Percentiles rank a stretch among this genome's conserved stretches.
These are phyloP conservation scores for Montipora capitata DNA, from an alignment of 92 coral and sea anemone genomes.

Conservation along the genomic window DNA sequence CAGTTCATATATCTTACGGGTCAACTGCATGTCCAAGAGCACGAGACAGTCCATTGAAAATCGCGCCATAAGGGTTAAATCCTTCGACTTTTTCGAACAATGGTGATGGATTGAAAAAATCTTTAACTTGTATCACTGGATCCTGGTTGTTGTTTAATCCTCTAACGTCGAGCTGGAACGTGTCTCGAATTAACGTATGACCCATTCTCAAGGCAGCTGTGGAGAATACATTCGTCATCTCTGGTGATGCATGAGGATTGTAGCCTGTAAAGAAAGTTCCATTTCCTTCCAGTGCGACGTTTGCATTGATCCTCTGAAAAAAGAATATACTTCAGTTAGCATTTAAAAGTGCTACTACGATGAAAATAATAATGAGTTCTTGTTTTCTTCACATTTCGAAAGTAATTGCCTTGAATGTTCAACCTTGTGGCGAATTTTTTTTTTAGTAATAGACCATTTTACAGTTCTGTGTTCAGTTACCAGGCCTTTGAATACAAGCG, in stretches of 20 bases:
- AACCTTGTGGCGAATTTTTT: too few relatives aligned
- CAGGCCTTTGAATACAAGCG: too few relatives aligned
- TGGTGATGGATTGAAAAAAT: conserved; percentile 22
- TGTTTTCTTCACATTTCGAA: too few relatives aligned
- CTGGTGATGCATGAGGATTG: not conserved
- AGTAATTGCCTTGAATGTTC: too few relatives aligned
- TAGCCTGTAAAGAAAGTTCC: not conserved
- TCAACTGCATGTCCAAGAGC: too few relatives aligned
- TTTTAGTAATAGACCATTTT: too few relatives aligned
- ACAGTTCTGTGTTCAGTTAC: too few relatives aligned
- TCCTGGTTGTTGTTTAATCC: not conserved
- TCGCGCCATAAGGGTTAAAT: conserved; percentile 9
- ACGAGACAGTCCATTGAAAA: not conserved
- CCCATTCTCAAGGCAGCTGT: conserved; percentile 54
- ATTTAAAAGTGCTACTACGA: too few relatives aligned
- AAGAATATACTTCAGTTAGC: too few relatives aligned
- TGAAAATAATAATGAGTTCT: too few relatives aligned
- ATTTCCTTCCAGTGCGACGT: not conserved
- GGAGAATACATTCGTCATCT: not conserved
- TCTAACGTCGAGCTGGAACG: not conserved
- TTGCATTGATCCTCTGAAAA: too few relatives aligned
- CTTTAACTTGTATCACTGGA: not conserved
- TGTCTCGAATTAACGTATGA: conserved; percentile 26
- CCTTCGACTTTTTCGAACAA: not conserved
- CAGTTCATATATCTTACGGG: too few relatives aligned